Conservation (phyloP, 1,140 invertebrate species). For the Prorops nasuta region DNA sequence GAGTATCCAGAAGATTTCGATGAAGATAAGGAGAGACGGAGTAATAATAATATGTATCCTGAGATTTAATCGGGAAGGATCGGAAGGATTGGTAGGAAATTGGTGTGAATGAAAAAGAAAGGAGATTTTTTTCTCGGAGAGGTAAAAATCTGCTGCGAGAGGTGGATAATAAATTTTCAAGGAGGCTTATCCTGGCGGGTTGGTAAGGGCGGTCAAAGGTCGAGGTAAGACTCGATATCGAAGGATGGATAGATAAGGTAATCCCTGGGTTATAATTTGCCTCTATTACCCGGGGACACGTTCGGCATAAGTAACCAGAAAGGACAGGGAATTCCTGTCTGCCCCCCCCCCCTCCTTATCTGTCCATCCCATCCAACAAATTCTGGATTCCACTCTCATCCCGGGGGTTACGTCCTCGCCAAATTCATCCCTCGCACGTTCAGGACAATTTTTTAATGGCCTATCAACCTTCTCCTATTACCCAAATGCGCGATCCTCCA, state of each 20-base stretch:
- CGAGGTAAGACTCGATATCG: constrained; percentile 13
- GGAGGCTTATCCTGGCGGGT: neutral
- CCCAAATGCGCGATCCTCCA: too few relatives aligned
- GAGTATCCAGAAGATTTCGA: too few relatives aligned
- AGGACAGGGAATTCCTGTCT: too few relatives aligned
- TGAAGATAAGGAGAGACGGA: too few relatives aligned
- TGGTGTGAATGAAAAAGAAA: too few relatives aligned
- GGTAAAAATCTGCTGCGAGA: neutral
- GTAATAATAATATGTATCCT: too few relatives aligned
- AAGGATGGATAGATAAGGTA: constrained; percentile 25
- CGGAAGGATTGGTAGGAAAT: too few relatives aligned
- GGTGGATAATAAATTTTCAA: constrained; percentile 14
- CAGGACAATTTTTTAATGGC: neutral
- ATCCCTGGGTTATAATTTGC: constrained; percentile 29
- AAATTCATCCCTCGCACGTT: neutral
- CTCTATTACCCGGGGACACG: constrained; percentile 20
- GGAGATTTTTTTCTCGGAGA: too few relatives aligned
- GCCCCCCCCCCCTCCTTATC: neutral
- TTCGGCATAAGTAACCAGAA: constrained; percentile 21
- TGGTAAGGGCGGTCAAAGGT: constrained; percentile 1
- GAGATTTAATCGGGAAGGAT: too few relatives aligned
- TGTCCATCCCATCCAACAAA: neutral
- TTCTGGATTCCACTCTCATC: neutral
- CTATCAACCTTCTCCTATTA: neutral
- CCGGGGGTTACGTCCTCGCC: neutral